Conservation (phyloP, 1,140 invertebrate genomes). For the Pteromalus puparum region DNA sequence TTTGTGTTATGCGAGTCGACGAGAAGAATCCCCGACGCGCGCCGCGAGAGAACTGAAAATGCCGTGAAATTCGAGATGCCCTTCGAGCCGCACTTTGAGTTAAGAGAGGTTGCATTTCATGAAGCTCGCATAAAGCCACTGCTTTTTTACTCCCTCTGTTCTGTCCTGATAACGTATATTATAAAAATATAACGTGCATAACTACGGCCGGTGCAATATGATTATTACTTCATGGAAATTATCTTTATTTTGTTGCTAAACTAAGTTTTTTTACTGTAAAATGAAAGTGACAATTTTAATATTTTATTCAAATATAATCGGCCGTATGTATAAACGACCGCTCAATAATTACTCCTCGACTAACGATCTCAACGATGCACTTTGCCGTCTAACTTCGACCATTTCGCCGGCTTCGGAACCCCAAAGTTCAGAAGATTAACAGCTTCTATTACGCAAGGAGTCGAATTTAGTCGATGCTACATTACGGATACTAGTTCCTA, state of each 20-base stretch:
- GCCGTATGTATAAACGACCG: not conserved
- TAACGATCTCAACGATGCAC: conserved; percentile 39
- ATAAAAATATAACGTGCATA: conserved; percentile 6
- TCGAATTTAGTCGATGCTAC: conserved; percentile 18
- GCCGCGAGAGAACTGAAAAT: not conserved
- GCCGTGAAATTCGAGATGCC: conserved; percentile 31
- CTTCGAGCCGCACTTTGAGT: not conserved
- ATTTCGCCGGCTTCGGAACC: conserved; percentile 6
- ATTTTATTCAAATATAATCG: too few relatives aligned
- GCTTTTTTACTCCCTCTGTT: conserved; percentile 12
- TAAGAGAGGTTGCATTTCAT: conserved; percentile 27
- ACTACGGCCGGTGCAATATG: conserved; percentile 5
- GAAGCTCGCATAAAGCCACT: conserved; percentile 18
- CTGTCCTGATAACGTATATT: not conserved
- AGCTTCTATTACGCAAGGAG: conserved; percentile 30
- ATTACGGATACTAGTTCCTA: conserved; percentile 11
- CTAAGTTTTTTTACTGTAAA: too few relatives aligned
- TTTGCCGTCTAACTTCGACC: conserved; percentile 17
- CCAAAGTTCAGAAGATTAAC: conserved; percentile 50
- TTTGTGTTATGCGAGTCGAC: conserved; percentile 20
- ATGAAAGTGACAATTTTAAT: too few relatives aligned
- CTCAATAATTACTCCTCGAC: conserved; percentile 20
- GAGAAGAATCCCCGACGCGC: not conserved
- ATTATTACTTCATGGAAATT: not conserved
- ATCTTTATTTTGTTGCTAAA: too few relatives aligned